phyloP scores from a whole-genome alignment of 30 jellyfish, hydroid and myxozoan species.

The Rhopilema esculentum region DNA sequence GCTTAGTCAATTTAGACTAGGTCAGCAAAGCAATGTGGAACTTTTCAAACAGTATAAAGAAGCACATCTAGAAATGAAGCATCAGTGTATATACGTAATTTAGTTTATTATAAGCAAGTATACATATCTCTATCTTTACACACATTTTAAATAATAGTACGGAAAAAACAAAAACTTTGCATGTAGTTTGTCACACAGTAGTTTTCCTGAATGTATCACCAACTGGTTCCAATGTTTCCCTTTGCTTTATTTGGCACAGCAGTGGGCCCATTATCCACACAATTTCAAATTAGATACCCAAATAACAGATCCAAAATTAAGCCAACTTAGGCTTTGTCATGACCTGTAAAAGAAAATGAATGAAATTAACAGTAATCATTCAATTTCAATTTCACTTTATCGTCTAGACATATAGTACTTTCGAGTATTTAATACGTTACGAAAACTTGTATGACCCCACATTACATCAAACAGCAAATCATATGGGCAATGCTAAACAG shows the following conservation, averaged over 20 bases:
- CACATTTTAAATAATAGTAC: not conserved
- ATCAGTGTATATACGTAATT: not conserved
- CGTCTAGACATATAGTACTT: too few relatives aligned
- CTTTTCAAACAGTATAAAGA: too few relatives aligned
- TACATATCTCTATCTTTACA: not conserved
- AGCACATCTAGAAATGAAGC: not conserved
- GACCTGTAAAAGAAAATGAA: not conserved
- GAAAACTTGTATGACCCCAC: too few relatives aligned
- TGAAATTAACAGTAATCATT: too few relatives aligned
- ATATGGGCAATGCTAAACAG: not conserved
- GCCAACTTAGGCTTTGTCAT: not conserved
- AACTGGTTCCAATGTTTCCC: not conserved
- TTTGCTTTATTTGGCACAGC: not conserved
- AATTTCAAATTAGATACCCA: not conserved
- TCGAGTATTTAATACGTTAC: too few relatives aligned
- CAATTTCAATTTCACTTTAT: too few relatives aligned
- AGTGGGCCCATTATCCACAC: not conserved
- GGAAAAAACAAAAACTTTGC: not conserved
- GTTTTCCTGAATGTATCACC: not conserved
- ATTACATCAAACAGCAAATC: too few relatives aligned
- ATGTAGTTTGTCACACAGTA: too few relatives aligned
- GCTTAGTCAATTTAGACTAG: too few relatives aligned
- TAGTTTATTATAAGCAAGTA: not conserved
- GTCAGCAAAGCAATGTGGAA: too few relatives aligned
- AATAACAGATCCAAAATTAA: not conserved